phyloP scores from a whole-genome alignment of 2,888 invertebrate species.

The Nephrotoma guestfalica region DNA sequence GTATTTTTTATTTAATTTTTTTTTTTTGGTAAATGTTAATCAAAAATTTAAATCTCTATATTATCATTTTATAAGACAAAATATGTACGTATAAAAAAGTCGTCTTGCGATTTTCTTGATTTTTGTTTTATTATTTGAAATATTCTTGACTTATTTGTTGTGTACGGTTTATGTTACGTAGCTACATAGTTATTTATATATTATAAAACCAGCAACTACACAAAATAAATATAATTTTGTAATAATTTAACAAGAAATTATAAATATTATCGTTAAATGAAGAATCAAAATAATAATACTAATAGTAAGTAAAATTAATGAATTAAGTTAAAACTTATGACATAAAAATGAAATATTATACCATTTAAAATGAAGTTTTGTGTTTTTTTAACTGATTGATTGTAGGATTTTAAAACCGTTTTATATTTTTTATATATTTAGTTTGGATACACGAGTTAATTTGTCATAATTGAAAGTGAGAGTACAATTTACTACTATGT shows the following conservation, averaged over 20 bases:
- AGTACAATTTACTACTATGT: background rate
- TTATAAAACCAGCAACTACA: background rate
- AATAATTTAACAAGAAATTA: background rate
- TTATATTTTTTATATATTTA: background rate
- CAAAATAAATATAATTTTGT: background rate
- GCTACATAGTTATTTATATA: background rate
- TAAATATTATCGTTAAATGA: background rate
- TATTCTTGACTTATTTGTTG: background rate
- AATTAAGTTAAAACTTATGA: background rate
- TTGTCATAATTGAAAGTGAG: background rate
- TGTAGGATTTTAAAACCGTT: background rate
- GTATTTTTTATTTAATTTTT: background rate
- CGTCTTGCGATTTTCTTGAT: background rate
- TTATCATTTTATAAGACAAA: background rate
- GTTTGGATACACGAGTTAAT: background rate
- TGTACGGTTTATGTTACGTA: background rate
- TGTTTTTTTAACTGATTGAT: background rate
- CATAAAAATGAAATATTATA: background rate
- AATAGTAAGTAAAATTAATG: background rate
- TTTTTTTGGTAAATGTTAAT: background rate
- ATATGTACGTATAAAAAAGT: background rate
- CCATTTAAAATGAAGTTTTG: background rate
- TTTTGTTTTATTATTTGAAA: background rate
- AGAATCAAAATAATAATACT: background rate
- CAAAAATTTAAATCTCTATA: background rate